These are phyloP conservation scores for Pipa parva DNA, from an alignment of 2,113 vertebrate species.

Conservation along the genomic window DNA sequence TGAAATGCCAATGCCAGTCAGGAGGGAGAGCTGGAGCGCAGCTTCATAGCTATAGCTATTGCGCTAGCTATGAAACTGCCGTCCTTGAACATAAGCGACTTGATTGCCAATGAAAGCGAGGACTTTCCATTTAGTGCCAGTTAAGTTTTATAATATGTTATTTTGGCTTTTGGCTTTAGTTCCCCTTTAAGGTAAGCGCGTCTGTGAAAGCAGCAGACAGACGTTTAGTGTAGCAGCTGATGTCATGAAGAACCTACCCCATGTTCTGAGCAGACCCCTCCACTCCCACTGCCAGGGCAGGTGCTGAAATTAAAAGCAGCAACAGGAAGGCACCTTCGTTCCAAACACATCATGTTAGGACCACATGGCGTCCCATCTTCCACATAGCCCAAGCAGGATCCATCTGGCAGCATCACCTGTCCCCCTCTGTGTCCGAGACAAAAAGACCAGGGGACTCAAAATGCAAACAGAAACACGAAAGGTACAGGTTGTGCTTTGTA, in stretches of 20 bases:
- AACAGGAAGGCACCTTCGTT: constrained; percentile 84
- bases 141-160: too few species aligned
- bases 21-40: too few species aligned
- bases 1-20: too few species aligned
- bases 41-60: too few species aligned
- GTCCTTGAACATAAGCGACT: too few species aligned
- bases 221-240: too few species aligned
- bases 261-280: constrained; percentile 79
- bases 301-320: constrained; percentile 87
- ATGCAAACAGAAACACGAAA: background rate
- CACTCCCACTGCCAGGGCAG: constrained; percentile 74
- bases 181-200: too few species aligned
- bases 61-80: too few species aligned
- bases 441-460: background rate
- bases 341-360: constrained; percentile 91
- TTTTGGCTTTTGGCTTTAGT: too few species aligned
- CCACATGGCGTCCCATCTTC: constrained; percentile 89
- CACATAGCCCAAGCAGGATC: constrained; percentile 88
- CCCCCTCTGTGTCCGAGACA: constrained; percentile 67
- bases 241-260: constrained; percentile 78
- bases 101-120: too few species aligned
- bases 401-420: constrained; percentile 85
- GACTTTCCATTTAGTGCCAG: too few species aligned
- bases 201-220: background rate
- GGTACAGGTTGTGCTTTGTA: too few species aligned